Evolutionary conservation across 2,113 vertebrate species (phyloP).

Genomic region (Phoxinus phoxinus): DNA sequence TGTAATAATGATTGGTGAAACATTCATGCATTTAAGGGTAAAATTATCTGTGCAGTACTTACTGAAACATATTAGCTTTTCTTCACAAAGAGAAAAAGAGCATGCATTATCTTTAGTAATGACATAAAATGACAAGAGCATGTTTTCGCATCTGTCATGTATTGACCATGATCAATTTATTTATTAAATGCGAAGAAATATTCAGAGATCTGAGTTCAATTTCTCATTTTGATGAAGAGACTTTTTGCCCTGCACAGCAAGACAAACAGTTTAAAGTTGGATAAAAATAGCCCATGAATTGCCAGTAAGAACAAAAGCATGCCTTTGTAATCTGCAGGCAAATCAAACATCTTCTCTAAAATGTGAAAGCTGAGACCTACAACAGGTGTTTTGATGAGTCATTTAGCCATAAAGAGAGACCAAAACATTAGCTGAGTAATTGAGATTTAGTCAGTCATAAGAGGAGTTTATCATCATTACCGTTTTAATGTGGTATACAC

Average conservation of each 20-base stretch:
- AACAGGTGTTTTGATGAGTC: conserved; percentile 46
- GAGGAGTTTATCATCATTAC: conserved; percentile 53
- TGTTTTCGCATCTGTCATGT: background rate
- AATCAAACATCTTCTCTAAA: conserved; percentile 53
- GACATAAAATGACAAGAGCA: background rate
- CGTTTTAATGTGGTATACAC: background rate
- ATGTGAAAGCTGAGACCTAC: conserved; percentile 57
- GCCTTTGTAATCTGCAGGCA: conserved; percentile 58
- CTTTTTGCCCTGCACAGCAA: conserved; percentile 45
- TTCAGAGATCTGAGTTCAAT: background rate
- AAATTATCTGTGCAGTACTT: no score
- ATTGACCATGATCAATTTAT: background rate
- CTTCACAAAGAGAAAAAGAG: no score
- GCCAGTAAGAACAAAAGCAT: conserved; percentile 70
- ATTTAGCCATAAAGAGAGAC: conserved; percentile 46
- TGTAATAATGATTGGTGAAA: no score
- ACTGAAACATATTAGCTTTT: no score
- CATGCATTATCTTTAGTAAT: no score
- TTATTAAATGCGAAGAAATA: background rate
- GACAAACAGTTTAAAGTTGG: conserved; percentile 47
- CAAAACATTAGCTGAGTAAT: background rate
- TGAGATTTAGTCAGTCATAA: background rate
- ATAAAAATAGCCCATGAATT: conserved; percentile 63
- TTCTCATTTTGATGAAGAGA: conserved; percentile 6
- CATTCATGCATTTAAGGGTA: no score